Percentiles rank a stretch among this genome's conserved stretches.
Conservation (phyloP, 1,140 invertebrate genomes). For the Latrodectus geometricus region DNA sequence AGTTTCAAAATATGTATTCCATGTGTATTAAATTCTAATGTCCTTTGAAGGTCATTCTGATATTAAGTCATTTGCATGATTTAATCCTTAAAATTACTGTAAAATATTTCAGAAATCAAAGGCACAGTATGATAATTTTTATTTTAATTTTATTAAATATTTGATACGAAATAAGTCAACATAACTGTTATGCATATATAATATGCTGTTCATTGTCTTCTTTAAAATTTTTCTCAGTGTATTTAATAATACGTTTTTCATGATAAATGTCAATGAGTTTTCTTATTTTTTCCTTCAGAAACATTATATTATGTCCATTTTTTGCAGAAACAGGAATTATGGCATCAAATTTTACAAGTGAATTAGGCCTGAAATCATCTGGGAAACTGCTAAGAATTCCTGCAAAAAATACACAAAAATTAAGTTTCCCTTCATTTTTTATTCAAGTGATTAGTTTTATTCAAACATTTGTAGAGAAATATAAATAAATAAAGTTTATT, state of each 20-base stretch:
- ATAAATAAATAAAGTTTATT: too few relatives aligned
- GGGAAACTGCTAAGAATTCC: constrained; percentile 70
- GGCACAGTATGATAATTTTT: neutral
- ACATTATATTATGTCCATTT: constrained; percentile 63
- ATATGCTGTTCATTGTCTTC: neutral
- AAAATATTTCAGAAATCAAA: too few relatives aligned
- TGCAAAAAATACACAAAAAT: constrained; percentile 24
- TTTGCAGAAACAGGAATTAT: constrained; percentile 69
- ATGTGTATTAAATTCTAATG: too few relatives aligned
- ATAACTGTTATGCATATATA: constrained; percentile 38
- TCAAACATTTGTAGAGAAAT: too few relatives aligned
- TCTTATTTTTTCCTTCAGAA: constrained; percentile 65
- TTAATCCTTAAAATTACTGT: too few relatives aligned
- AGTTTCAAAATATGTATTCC: too few relatives aligned
- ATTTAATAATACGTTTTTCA: constrained; percentile 11
- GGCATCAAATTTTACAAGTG: constrained; percentile 78
- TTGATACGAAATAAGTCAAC: neutral
- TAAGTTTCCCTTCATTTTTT: neutral
- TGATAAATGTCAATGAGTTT: constrained; percentile 61
- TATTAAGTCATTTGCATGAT: too few relatives aligned
- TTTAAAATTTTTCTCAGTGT: neutral
- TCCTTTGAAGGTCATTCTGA: too few relatives aligned
- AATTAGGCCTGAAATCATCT: constrained; percentile 77
- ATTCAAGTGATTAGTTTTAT: neutral
- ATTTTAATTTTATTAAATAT: neutral